phyloP scores from a whole-genome alignment of 2,888 invertebrate genomes.

The Phytoseiulus persimilis region DNA sequence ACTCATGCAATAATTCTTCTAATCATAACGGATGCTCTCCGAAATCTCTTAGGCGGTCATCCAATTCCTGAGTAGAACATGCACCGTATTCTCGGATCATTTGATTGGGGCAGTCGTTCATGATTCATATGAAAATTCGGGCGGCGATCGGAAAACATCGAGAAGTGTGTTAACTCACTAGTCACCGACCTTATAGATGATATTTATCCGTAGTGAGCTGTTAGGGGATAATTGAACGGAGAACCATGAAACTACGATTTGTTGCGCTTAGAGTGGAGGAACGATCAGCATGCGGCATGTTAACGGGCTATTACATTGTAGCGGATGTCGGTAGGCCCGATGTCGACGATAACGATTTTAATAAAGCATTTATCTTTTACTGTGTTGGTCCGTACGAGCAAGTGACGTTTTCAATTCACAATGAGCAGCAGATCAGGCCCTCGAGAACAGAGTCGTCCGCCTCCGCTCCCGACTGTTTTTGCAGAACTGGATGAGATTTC shows the following conservation, averaged over 20 bases:
- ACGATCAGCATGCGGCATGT: neutral
- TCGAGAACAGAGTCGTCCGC: no score
- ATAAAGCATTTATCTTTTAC: conserved; percentile 35
- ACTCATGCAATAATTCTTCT: neutral
- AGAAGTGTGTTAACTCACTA: no score
- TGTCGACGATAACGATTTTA: neutral
- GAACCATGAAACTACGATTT: neutral
- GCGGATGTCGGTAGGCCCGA: neutral
- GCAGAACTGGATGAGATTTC: no score
- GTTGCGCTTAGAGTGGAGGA: neutral
- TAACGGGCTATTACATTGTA: neutral
- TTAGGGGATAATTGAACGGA: neutral
- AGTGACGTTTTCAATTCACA: neutral
- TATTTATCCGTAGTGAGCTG: no score
- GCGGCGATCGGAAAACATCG: no score
- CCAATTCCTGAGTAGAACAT: neutral
- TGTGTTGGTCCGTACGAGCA: neutral
- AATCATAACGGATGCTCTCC: neutral
- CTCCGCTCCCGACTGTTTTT: no score
- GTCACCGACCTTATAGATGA: no score
- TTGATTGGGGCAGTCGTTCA: neutral
- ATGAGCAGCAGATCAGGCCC: no score
- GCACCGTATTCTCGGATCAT: neutral
- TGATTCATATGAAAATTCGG: no score
- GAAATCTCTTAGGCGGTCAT: neutral